Base-by-base conservation (phyloP, 2,113 vertebrate species). In the Percopsis transmontana region DNA sequence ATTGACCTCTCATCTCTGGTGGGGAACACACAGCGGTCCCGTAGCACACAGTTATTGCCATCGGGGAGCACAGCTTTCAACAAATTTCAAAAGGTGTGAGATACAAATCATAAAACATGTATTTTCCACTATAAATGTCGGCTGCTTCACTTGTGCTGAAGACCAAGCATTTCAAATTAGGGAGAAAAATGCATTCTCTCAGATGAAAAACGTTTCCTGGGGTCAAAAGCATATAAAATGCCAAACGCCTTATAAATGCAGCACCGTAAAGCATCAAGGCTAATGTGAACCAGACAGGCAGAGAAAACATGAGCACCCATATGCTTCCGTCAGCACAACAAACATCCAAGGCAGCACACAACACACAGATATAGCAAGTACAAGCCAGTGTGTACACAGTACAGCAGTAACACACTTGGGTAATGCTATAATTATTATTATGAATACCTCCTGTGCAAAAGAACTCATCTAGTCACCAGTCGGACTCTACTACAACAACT, bases 211-310 rank as follows among this genome's bases (percentile, higher is more conserved):
- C 58, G 59, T 84, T 76, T 86, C 81, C 81, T 63, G 80, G 79
- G 72, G 81, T 86, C 79, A 82, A 74, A 77, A 73, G 67, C 80
- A 73, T 68, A 88, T 84, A 86, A 88, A 88, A 82, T 61, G 66
- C 67, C 23, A 86, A 84, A 76, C 64, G 60, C 24, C 67, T 80
- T 56, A 80, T 80, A 79, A 80, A 80, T 72, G 72, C 71, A 68
- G 67, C 62, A 61, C 71, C 69, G 67, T 76, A 50, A 68, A 84
- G 71, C 77, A 73, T 81, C 74, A 56, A 81, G 48, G 73, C 55
- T 83, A 87, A 88, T 86, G 56, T 69, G 70, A 83, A 88, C 66
- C 86, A 88, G 83, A 74, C 68, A 62, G 19, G 51, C 16, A 21
- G 18, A 23, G 38, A 61, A 81, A 60, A 68, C 64, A 72, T 78